Percentiles rank a stretch among this genome's conserved stretches.
phyloP scores from a whole-genome alignment of 1,140 invertebrate species.

The Homarus americanus region DNA sequence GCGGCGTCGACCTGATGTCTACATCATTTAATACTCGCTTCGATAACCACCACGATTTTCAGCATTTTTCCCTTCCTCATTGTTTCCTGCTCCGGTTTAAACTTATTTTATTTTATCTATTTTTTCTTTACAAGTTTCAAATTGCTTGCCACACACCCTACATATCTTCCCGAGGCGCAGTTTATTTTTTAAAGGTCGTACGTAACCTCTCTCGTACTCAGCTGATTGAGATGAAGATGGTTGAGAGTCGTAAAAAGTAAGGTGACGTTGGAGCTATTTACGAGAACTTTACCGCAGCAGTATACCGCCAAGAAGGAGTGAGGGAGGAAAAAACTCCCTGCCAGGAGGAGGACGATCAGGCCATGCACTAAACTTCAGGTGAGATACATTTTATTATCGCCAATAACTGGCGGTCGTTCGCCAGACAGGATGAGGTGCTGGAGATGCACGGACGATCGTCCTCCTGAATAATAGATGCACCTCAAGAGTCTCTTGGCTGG shows the following conservation, averaged over 20 bases:
- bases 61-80: no score
- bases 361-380: not conserved
- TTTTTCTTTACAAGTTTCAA: no score
- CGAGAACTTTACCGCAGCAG: not conserved
- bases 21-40: not conserved
- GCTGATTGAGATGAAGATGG: conserved; percentile 2
- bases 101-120: no score
- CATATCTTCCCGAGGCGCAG: no score
- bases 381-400: conserved; percentile 8
- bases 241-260: not conserved
- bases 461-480: not conserved
- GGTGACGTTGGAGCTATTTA: not conserved
- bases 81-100: no score
- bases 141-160: no score
- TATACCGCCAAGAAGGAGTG: not conserved
- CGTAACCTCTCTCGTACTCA: not conserved
- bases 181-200: not conserved
- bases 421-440: not conserved
- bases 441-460: not conserved
- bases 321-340: not conserved
- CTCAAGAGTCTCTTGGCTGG: not conserved
- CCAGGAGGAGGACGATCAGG: not conserved
- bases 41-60: no score
- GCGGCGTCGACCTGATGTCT: not conserved
- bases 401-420: conserved; percentile 1